phyloP scores from a whole-genome alignment of 1,140 invertebrate species.

The Dufourea novaeangliae region DNA sequence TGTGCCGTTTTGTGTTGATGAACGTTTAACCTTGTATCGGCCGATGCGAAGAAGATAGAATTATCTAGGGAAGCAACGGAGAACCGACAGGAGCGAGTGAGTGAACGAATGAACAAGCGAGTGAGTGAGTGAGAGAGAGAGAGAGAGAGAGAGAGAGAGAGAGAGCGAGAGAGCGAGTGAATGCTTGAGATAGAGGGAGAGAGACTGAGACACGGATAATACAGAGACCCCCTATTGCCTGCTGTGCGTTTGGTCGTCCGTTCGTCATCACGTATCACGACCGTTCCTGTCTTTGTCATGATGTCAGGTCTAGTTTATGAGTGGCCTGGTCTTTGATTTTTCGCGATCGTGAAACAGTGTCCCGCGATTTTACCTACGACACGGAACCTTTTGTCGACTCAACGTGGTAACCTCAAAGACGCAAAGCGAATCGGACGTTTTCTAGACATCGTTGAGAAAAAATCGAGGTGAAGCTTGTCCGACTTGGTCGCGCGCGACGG shows the following conservation, averaged over 20 bases:
- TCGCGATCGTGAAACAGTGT: background rate
- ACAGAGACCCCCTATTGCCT: conserved; percentile 46
- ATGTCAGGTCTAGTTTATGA: conserved; percentile 56
- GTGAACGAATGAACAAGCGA: conserved; percentile 13
- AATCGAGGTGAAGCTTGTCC: background rate
- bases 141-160: conserved; percentile 25
- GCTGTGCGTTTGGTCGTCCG: conserved; percentile 33
- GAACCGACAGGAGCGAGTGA: background rate
- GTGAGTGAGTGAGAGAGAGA: conserved; percentile 39
- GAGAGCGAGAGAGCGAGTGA: background rate
- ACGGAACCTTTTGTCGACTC: background rate
- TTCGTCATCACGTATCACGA: conserved; percentile 54
- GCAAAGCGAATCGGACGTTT: background rate
- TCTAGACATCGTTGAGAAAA: conserved; percentile 27
- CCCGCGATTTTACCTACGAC: background rate
- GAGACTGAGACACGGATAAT: conserved; percentile 41
- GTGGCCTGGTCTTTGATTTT: conserved; percentile 17
- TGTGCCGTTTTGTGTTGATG: conserved; percentile 35
- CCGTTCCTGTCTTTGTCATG: conserved; percentile 38
- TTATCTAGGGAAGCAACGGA: conserved; percentile 45
- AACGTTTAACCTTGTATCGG: conserved; percentile 44
- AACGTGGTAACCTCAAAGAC: conserved; percentile 46
- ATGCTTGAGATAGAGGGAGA: too few species aligned
- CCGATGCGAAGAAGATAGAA: conserved; percentile 29
- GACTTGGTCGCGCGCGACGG: background rate